Evolutionary conservation across 2,113 vertebrate genomes (phyloP), one percentile per base, ranked within the genome.

Genomic region (Albula glossodonta): DNA sequence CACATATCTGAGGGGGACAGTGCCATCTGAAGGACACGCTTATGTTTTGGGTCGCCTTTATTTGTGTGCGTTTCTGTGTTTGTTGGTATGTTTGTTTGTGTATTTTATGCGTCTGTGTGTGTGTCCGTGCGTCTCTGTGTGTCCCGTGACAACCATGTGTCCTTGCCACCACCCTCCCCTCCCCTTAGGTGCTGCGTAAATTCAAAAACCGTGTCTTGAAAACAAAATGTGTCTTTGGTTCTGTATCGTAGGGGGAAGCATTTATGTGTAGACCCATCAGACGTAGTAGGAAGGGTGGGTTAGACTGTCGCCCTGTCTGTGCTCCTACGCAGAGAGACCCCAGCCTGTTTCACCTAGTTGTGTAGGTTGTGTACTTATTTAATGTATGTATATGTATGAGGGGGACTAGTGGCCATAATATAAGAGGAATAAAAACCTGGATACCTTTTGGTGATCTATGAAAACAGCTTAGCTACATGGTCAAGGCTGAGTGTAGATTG

Each of bases 291-390:
- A 56, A 81, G 86, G 57, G 87, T 89, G 84, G 91, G 93, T 91
- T 92, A 86, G 89, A 91, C 91, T 83, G 91, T 94, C 88, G 91
- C 88, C 89, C 90, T 90, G 89, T 90, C 92, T 91, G 92, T 93
- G 91, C 90, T 85, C 90, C 91, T 89, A 88, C 83, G 74, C n/a
- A 84, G 57, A 17, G 80, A 83, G 81, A 41, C 82, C 87, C 92
- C 87, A 87, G 91, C 93, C 94, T 93, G 93, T 92, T 93, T 92
- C 94, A 92, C 93, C 91, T 94, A 93, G 91, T 90, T 91, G 93
- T 95, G 91, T 94, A 93, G 93, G 93, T 90, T 84, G 92, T 95
- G 92, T 94, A 92, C 91, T 90, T 92, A 91, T 94, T 91, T 91
- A 90, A 91, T 94, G 92, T 92, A 91, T 93, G 93, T 95, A 93